Conservation (phyloP, 2,113 vertebrate species). For the Glaucomys volans region DNA sequence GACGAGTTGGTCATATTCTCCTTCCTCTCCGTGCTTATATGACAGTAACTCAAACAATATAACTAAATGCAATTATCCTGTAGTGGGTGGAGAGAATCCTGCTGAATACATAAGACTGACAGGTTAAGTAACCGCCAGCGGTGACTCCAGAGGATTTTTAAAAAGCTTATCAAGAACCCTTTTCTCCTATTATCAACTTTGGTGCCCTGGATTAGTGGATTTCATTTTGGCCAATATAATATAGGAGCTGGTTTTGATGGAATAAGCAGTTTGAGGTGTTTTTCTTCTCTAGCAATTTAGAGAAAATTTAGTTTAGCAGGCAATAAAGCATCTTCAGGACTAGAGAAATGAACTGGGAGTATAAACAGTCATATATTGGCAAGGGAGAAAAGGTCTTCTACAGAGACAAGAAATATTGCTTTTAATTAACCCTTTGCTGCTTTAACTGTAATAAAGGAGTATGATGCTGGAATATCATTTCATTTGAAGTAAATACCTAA, state of each 20-base stretch:
- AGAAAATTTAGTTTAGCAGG: conserved; percentile 79
- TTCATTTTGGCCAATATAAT: conserved; percentile 77
- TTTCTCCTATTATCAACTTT: conserved; percentile 72
- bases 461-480: background rate
- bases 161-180: conserved; percentile 68
- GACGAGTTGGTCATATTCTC: background rate
- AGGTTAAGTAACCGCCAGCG: conserved; percentile 65
- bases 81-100: background rate
- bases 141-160: conserved; percentile 70
- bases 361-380: conserved; percentile 68
- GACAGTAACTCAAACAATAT: conserved; percentile 40
- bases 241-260: conserved; percentile 57
- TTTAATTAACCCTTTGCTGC: conserved; percentile 73
- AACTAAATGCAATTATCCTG: conserved; percentile 53
- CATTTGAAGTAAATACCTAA: background rate
- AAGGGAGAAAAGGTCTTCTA: conserved; percentile 46
- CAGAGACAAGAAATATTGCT: conserved; percentile 36
- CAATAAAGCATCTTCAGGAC: conserved; percentile 77
- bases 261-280: conserved; percentile 73
- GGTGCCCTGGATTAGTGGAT: conserved; percentile 67
- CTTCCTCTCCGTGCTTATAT: conserved; percentile 34
- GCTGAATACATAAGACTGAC: conserved; percentile 58
- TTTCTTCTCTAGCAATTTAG: conserved; percentile 78
- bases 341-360: conserved; percentile 65
- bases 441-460: conserved; percentile 5